These are phyloP conservation scores for Anorthoa munda DNA, from an alignment of 2,888 invertebrate species.

Conservation along the genomic window DNA sequence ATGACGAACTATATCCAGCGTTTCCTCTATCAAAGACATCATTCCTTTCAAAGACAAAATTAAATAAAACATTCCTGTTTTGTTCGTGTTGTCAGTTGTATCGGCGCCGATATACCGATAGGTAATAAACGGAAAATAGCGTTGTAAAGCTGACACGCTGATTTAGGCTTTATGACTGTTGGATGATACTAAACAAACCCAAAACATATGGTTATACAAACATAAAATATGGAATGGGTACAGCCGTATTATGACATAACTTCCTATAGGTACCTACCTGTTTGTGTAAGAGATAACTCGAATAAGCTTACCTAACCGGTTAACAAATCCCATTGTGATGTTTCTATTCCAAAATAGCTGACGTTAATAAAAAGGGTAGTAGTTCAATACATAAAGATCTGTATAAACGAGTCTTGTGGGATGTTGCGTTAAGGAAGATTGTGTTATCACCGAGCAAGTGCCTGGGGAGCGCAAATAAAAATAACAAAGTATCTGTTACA, in stretches of 20 bases:
- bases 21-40: conserved; percentile 66
- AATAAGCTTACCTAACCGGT: conserved; percentile 48
- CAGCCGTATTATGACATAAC: conserved; percentile 7
- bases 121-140: conserved; percentile 14
- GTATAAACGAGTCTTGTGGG: conserved; percentile 68
- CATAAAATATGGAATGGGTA: too few relatives aligned
- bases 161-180: conserved; percentile 4
- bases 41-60: conserved; percentile 33
- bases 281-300: conserved; percentile 44
- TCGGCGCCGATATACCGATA: conserved; percentile 16
- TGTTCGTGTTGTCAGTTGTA: conserved; percentile 19
- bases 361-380: conserved; percentile 68
- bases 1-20: conserved; percentile 64
- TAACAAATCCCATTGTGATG: conserved; percentile 50
- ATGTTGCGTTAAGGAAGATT: conserved; percentile 77
- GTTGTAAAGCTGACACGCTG: conserved; percentile 1
- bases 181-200: conserved; percentile 9
- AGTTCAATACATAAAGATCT: conserved; percentile 73
- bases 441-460: conserved; percentile 75
- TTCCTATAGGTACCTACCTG: conserved; percentile 31
- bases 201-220: conserved; percentile 27
- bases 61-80: conserved; percentile 39
- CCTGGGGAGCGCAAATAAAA: conserved; percentile 75
- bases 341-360: conserved; percentile 65
- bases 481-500: conserved; percentile 83